Evolutionary conservation across 2,888 invertebrate species (phyloP).

Genomic region (Tetramorium bicarinatum): DNA sequence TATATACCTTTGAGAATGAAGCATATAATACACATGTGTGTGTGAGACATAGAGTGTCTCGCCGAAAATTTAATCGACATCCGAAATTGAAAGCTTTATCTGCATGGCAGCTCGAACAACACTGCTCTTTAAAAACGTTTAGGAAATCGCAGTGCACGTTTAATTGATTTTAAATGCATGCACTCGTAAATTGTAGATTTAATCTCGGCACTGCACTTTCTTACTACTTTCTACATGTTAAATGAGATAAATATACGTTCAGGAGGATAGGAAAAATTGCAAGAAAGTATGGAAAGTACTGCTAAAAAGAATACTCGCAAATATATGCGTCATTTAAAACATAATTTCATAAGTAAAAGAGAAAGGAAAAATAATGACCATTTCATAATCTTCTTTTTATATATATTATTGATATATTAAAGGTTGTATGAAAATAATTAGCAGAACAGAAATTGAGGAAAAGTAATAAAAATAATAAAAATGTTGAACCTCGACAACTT

Average conservation of each 20-base stretch:
- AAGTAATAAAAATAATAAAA: neutral
- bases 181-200: neutral
- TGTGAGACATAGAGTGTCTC: neutral
- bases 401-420: neutral
- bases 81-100: neutral
- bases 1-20: neutral
- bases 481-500: neutral
- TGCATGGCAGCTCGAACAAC: neutral
- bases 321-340: neutral
- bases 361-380: neutral
- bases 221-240: slow-evolving; percentile 29
- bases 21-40: neutral
- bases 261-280: neutral
- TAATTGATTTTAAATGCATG: neutral
- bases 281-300: neutral
- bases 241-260: neutral
- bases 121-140: neutral
- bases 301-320: neutral
- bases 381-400: neutral
- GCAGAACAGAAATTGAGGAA: neutral
- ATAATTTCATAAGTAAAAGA: neutral
- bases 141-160: neutral
- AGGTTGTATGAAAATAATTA: neutral
- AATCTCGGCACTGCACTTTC: slow-evolving; percentile 1
- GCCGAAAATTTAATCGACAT: neutral